These are phyloP conservation scores for Cyclopterus lumpus DNA, from an alignment of 2,797 vertebrate genomes.

Conservation along the genomic window DNA sequence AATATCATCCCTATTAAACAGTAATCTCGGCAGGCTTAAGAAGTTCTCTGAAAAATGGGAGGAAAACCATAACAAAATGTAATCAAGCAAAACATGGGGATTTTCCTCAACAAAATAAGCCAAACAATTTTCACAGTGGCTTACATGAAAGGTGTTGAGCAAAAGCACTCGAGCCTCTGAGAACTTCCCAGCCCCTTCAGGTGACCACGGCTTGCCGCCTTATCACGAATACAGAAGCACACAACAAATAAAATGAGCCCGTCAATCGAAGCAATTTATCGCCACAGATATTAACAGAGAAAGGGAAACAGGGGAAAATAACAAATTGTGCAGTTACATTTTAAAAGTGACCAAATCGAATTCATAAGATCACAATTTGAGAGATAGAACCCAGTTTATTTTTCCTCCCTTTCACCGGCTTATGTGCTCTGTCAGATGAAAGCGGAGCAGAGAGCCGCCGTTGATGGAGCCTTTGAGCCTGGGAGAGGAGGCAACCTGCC, in stretches of 20 bases:
- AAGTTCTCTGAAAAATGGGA: slow-evolving; percentile 76
- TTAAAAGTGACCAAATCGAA: slow-evolving; percentile 96
- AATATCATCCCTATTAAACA: slow-evolving; percentile 85
- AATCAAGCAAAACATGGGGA: slow-evolving; percentile 81
- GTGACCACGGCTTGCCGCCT: slow-evolving; percentile 73
- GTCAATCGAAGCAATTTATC: slow-evolving; percentile 84
- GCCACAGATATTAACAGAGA: slow-evolving; percentile 82
- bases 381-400: slow-evolving; percentile 91
- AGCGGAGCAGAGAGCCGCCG: slow-evolving; percentile 89
- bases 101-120: slow-evolving; percentile 78
- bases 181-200: slow-evolving; percentile 71
- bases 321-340: slow-evolving; percentile 85
- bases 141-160: slow-evolving; percentile 76
- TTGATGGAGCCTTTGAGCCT: slow-evolving; percentile 94
- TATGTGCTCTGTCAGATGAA: slow-evolving; percentile 98
- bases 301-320: slow-evolving; percentile 79
- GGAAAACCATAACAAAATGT: slow-evolving; percentile 84
- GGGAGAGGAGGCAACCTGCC: slow-evolving; percentile 83
- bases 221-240: slow-evolving; percentile 79
- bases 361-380: slow-evolving; percentile 93
- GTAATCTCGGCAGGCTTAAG: slow-evolving; percentile 80
- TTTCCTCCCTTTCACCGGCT: slow-evolving; percentile 90
- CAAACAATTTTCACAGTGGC: slow-evolving; percentile 77
- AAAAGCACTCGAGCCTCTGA: slow-evolving; percentile 66
- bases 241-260: slow-evolving; percentile 70